Evolutionary conservation across 2,888 invertebrate genomes (phyloP).

Genomic region (Pandemis heparana): DNA sequence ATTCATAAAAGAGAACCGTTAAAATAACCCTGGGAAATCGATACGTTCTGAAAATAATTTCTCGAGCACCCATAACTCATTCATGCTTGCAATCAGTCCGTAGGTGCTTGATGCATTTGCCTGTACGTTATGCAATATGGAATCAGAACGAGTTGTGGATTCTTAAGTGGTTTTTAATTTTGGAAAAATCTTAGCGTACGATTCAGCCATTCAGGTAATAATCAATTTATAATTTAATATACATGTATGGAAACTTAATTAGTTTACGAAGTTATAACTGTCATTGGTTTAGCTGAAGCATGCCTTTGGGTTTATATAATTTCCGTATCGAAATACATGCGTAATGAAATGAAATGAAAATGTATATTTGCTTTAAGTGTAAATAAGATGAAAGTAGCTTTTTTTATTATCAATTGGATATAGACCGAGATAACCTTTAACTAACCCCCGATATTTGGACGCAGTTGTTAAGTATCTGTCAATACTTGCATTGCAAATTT

Average conservation of each 20-base stretch:
- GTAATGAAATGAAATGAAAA: too few relatives aligned
- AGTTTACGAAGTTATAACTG: too few relatives aligned
- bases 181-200: neutral
- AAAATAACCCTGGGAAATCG: conserved; percentile 31
- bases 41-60: conserved; percentile 37
- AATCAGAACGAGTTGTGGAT: conserved; percentile 7
- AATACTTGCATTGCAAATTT: neutral
- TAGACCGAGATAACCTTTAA: too few relatives aligned
- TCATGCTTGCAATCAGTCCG: conserved; percentile 15
- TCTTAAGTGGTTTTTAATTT: conserved; percentile 13
- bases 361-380: too few relatives aligned
- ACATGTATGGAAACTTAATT: neutral
- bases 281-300: too few relatives aligned
- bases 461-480: too few relatives aligned
- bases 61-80: conserved; percentile 33
- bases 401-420: too few relatives aligned
- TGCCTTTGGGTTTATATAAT: too few relatives aligned
- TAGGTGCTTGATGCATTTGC: conserved; percentile 15
- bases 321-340: too few relatives aligned
- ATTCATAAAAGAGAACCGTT: conserved; percentile 36
- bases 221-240: neutral
- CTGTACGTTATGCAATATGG: conserved; percentile 28
- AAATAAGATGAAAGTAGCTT: too few relatives aligned
- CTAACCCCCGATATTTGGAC: too few relatives aligned
- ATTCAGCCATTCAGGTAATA: neutral